A percentile compares a stretch with the other conserved stretches of the same genome.
Conservation (phyloP, 2,113 vertebrate genomes). For the Smithornis capensis region DNA sequence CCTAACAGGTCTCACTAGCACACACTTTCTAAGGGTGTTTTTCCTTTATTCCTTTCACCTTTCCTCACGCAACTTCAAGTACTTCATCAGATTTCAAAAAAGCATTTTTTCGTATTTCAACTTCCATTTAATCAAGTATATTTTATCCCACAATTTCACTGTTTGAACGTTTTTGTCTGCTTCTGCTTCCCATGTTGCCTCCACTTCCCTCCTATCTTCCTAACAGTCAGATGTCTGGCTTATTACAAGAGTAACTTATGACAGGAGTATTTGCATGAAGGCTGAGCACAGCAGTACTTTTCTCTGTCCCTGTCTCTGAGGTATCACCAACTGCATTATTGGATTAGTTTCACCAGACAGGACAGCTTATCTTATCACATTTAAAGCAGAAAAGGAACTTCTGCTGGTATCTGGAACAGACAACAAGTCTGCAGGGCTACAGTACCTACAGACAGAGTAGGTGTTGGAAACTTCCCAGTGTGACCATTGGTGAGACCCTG, state of each 20-base stretch:
- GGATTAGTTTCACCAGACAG: background rate
- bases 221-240: background rate
- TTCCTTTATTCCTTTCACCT: background rate
- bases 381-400: background rate
- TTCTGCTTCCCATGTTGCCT: background rate
- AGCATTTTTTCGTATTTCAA: background rate
- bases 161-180: background rate
- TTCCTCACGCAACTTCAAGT: background rate
- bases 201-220: background rate
- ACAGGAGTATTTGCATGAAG: background rate
- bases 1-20: background rate
- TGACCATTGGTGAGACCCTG: background rate
- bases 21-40: background rate
- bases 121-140: background rate
- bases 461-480: accelerated
- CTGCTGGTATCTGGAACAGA: background rate
- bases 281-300: background rate
- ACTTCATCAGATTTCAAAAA: background rate
- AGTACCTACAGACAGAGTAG: accelerated
- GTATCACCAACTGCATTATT: background rate
- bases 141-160: background rate
- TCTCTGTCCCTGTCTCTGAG: background rate
- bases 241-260: background rate
- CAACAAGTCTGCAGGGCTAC: background rate
- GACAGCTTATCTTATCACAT: background rate